phyloP scores from a whole-genome alignment of 2,888 invertebrate species.

The Arrhopalites spinosus region DNA sequence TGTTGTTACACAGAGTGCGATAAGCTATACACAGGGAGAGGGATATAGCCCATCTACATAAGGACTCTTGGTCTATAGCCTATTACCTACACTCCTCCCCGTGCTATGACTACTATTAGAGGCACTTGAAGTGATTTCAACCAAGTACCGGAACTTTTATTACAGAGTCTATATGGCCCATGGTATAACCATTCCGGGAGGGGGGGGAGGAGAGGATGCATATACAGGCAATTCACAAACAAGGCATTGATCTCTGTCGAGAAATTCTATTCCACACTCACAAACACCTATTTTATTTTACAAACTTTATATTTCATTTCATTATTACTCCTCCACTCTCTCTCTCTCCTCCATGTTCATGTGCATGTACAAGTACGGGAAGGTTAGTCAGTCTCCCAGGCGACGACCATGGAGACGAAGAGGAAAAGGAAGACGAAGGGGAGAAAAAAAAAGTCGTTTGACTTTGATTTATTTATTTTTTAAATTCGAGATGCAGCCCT shows the following conservation, averaged over 20 bases:
- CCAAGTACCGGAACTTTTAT: constrained; percentile 13
- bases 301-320: constrained; percentile 34
- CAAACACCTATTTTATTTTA: constrained; percentile 21
- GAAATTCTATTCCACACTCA: constrained; percentile 20
- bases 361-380: background rate
- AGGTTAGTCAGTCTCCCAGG: background rate
- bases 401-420: background rate
- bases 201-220: background rate
- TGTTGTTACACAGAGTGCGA: background rate
- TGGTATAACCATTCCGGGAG: background rate
- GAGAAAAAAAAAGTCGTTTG: constrained; percentile 26
- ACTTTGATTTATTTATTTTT: constrained; percentile 34
- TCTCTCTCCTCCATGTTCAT: background rate
- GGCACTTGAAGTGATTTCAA: background rate
- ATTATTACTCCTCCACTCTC: background rate
- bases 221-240: constrained; percentile 27
- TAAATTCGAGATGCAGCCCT: constrained; percentile 30
- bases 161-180: background rate
- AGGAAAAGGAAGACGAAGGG: constrained; percentile 1
- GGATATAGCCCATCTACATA: too few relatives aligned
- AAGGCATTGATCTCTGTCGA: constrained; percentile 31
- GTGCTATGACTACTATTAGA: too few relatives aligned
- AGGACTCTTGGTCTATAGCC: too few relatives aligned
- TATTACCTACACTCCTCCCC: too few relatives aligned
- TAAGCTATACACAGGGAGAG: too few relatives aligned